Conservation (phyloP, 2,113 vertebrate genomes). For the Oryzias woworae region DNA sequence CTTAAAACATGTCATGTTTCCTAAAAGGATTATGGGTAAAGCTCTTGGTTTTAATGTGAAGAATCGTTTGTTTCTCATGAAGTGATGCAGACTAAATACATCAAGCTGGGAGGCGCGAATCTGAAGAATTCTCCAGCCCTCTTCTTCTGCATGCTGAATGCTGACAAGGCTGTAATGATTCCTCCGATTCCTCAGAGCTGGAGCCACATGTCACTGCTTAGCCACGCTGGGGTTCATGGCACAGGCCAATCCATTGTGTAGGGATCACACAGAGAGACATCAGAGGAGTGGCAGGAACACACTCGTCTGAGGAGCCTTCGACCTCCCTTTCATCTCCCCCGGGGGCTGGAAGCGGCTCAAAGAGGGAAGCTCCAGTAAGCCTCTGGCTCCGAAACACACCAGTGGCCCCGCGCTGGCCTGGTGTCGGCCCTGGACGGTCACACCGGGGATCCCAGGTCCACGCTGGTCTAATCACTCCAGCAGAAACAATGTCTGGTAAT, state of each 20-base stretch:
- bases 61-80: slow-evolving; percentile 11
- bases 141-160: slow-evolving; percentile 64
- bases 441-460: slow-evolving; percentile 86
- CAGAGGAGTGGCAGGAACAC: slow-evolving; percentile 93
- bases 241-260: slow-evolving; percentile 76
- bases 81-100: slow-evolving; percentile 36
- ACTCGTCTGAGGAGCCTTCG: slow-evolving; percentile 86
- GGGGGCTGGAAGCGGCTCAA: slow-evolving; percentile 84
- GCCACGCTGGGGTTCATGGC: slow-evolving; percentile 67
- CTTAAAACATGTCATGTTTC: not conserved
- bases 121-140: slow-evolving; percentile 36
- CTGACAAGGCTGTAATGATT: slow-evolving; percentile 77
- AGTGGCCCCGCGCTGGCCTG: slow-evolving; percentile 85
- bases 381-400: slow-evolving; percentile 91
- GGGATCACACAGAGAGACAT: slow-evolving; percentile 81
- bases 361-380: slow-evolving; percentile 86
- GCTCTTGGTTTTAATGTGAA: slow-evolving; percentile 7
- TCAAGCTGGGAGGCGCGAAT: slow-evolving; percentile 49
- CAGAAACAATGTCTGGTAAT: slow-evolving; percentile 99
- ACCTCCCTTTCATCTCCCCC: slow-evolving; percentile 86
- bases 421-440: slow-evolving; percentile 85
- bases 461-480: slow-evolving; percentile 97
- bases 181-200: slow-evolving; percentile 54
- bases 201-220: slow-evolving; percentile 76
- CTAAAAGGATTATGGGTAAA: too few species aligned